Base-by-base conservation (phyloP, 2,797 vertebrate genomes). In the Craterocephalus amniculus region DNA sequence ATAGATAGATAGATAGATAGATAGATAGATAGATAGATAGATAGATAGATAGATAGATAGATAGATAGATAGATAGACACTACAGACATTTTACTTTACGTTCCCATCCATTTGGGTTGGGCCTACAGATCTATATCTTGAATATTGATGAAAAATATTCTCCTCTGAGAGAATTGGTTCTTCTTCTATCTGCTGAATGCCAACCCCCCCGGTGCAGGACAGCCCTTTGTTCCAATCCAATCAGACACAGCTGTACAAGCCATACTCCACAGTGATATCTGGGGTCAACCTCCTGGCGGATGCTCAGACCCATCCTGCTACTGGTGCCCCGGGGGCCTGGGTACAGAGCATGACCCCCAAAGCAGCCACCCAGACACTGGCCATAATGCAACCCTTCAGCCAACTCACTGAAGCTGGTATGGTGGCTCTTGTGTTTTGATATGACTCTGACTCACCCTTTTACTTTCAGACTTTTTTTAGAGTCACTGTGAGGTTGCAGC, bases 221-320 rank as follows among this genome's bases (percentile, higher is more conserved):
- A 55, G 70, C 34, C 55, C 87, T 92, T 91, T 92, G 91, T 91
- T 89, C 78, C 82, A 84, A 79, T 86, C 90, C 88, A 85, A 94
- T 87, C 88, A 90, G 87, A 86, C 87, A 86, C 94, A 95, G 94
- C 94, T 95, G 94, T 93, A 79, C 89, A 92, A 94, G 92, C 91
- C 86, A 76, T 85, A 74, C 86, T 82, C 87, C 66, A 69, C 75
- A 78, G 87, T 89, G 90, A 91, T 77, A 88, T 84, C 74, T 56
- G 64, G 81, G 92, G 92, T 94, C 92, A 93, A 93, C 84, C 90
- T 88, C 85, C 75, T 87, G 87, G 85, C 83, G 86, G 89, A 91
- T 91, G 85, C 90, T 88, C 27, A 11, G 76, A 84, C 84, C 83
- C 89, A 91, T 92, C 90, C 89, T 94, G 90, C 93, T 93, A 89